These are phyloP conservation scores for Ephydatia muelleri DNA, from an alignment of 37 sponge, comb jelly and placozoan species.

Conservation along the genomic window DNA sequence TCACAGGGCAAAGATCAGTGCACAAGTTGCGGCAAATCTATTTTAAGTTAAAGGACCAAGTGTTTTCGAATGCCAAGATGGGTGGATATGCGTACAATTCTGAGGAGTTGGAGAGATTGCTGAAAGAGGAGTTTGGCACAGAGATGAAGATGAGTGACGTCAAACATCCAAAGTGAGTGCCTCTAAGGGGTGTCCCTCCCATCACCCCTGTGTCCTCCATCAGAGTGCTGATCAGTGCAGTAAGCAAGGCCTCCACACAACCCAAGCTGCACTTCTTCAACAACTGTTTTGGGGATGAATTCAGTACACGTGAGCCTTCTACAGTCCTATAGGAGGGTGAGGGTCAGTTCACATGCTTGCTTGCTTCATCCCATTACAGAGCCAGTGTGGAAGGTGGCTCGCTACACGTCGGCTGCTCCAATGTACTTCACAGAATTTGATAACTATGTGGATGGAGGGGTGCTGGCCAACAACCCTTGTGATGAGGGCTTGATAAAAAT, in stretches of 20 bases:
- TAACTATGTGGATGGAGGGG: slow-evolving; percentile 68
- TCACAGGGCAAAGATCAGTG: no score
- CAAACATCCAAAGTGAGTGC: not conserved
- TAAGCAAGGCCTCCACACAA: slow-evolving; percentile 24
- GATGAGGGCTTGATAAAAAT: slow-evolving; percentile 6
- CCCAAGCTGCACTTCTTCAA: slow-evolving; percentile 61
- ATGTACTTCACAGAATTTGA: slow-evolving; percentile 30
- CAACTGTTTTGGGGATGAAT: slow-evolving; percentile 49
- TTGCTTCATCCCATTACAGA: slow-evolving; percentile 11
- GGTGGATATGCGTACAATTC: not conserved
- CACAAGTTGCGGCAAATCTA: no score
- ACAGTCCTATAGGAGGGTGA: not conserved
- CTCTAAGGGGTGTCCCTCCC: not conserved
- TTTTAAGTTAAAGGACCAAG: no score
- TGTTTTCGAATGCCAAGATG: no score
- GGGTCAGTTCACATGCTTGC: not conserved
- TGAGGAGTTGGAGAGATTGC: not conserved
- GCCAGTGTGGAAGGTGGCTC: slow-evolving; percentile 60
- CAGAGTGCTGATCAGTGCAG: slow-evolving; percentile 54
- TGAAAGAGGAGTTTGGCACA: not conserved
- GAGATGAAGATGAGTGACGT: not conserved
- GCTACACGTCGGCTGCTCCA: slow-evolving; percentile 47
- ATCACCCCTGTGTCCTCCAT: not conserved
- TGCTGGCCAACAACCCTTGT: slow-evolving; percentile 66
- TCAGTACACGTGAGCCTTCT: slow-evolving; percentile 34